phyloP scores from a whole-genome alignment of 2,113 vertebrate genomes.

The Procavia capensis region DNA sequence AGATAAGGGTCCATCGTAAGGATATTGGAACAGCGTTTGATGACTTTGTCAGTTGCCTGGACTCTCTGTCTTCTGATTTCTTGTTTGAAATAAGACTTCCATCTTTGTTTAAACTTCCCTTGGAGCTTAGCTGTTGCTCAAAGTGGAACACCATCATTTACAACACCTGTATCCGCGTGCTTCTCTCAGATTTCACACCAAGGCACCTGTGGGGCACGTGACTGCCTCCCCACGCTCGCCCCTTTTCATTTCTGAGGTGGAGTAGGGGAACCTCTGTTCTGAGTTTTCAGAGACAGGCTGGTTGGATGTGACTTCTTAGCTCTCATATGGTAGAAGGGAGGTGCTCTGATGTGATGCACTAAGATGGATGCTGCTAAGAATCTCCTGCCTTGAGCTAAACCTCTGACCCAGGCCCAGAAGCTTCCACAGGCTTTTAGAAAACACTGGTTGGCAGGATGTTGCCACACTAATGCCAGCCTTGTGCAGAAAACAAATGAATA shows the following conservation, averaged over 20 bases:
- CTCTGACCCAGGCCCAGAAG: not conserved
- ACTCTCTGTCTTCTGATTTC: not conserved
- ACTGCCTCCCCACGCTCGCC: accelerated
- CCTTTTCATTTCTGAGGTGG: not conserved
- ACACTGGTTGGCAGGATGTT: not conserved
- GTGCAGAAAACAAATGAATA: constrained; percentile 22
- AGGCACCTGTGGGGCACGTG: not conserved
- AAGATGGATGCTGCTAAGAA: not conserved
- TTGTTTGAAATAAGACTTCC: constrained; percentile 7
- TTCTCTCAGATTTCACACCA: not conserved
- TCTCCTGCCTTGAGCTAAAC: not conserved
- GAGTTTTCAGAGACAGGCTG: not conserved
- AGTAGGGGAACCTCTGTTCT: not conserved
- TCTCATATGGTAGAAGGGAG: not conserved
- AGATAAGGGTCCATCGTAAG: not conserved
- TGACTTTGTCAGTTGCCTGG: not conserved
- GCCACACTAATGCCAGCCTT: not conserved
- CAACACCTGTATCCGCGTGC: not conserved
- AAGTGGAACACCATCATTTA: not conserved
- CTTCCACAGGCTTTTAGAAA: not conserved
- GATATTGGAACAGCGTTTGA: not conserved
- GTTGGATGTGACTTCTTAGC: not conserved
- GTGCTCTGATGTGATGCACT: not conserved
- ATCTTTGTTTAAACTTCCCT: not conserved
- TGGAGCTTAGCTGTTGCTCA: not conserved